Evolutionary conservation across 2,113 vertebrate genomes (phyloP), one percentile per base, ranked within the genome.

Genomic region (Eidolon helvum): DNA sequence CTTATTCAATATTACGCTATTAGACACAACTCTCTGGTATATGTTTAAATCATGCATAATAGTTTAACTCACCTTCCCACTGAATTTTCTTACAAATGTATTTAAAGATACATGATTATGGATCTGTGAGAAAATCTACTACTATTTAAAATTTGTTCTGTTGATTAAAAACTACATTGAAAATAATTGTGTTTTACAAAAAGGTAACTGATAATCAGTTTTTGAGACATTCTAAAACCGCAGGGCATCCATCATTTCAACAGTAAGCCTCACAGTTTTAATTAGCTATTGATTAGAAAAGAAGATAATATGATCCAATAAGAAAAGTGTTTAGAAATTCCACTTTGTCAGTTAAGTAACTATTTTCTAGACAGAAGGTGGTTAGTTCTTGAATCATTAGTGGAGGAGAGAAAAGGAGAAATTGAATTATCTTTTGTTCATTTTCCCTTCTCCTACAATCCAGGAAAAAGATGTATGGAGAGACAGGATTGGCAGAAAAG

Each of bases 231-330:
- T 94, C 69, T 90, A 80, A 95, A 91, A 30, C 19, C 48, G 3
- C 19, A 84, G 57, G n/a, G 10, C 18, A 90, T 90, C 21, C 86
- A 82, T 95, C 65, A 68, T 87, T 74, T 88, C 55, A 74, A 74
- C 5, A 22, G 26, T n/a, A 59, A 75, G 21, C 6, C 33, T 91
- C n/a, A 12, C 0, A 2, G 48, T 80, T 93, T 91, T 94, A 92
- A 97, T 90, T 55, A 96, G 24, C 69, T 97, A 95, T 90, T 96
- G 50, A 96, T 95, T 87, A 57, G n/a, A 18, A 48, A 90, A 48
- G 38, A 87, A 83, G 53, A 74, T 53, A 43, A 43, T 59, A 77
- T 19, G 33, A 78, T 53, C 21, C 30, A 63, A 30, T 55, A 26
- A 87, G 71, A 50, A 59, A 90, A 92, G 18, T 75, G 10, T 66